Evolutionary conservation across 2,888 invertebrate genomes (phyloP), one percentile per base, ranked within the genome.

Genomic region (Tetragnatha montana): DNA sequence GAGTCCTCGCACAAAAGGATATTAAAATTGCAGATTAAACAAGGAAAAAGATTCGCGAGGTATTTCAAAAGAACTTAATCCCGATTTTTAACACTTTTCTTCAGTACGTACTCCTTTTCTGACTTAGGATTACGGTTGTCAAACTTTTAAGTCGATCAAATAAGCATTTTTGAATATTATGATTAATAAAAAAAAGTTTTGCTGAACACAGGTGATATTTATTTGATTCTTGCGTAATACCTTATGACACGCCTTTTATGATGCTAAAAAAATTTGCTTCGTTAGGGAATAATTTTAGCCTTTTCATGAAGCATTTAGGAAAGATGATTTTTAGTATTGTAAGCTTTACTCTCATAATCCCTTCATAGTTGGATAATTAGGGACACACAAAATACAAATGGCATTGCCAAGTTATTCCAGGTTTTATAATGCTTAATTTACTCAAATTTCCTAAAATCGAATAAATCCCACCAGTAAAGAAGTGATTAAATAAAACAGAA

Each of bases 11-110:
- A 82, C 74, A 82, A 82, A n/a, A 74, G n/a, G 82, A 82, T 82
- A 82, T 82, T 60, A 82, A 82, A 82, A 82, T 82, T 82, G 74
- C 12, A 82, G 82, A 82, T 82, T 74, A 74, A 47, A 60, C 19
- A 21, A 35, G 82, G 8, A 22, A 82, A 73, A 60, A n/a, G 50
- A 17, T 74, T 35, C 35, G 35, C 4, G 51, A 22, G 22, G 73
- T 70, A 51, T 76, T 51, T 73, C 19, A 79, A n/a, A 50, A 50
- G 14, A 81, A 81, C 50, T 10, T 50, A 60, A 51, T 21, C 21
- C 22, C 8, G 7, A 35, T 21, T 60, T 78, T 68, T 60, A 7
- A 35, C 17, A 76, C 35, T 76, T 50, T 76, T 49, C 10, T 50
- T 21, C n/a, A n/a, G n/a, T n/a, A n/a, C 4, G 17, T 49, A 2